Evolutionary conservation across 2,113 vertebrate genomes (phyloP).

Genomic region (Dipodomys spectabilis): DNA sequence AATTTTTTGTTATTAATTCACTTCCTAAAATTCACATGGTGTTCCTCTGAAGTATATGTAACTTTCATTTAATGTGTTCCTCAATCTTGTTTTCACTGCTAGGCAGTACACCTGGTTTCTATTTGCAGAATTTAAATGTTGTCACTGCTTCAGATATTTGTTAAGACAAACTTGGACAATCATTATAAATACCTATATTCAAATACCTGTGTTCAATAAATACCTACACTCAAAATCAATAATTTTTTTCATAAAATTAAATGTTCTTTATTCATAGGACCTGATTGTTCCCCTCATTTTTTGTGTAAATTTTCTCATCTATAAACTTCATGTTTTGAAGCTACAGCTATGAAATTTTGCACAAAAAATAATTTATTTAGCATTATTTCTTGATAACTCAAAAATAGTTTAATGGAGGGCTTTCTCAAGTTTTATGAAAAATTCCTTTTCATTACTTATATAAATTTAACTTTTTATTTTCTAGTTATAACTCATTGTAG

Average conservation of each 20-base stretch:
- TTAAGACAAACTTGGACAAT: slow-evolving; percentile 17
- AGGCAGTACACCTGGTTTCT: not conserved
- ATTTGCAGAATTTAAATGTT: not conserved
- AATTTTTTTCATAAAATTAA: not conserved
- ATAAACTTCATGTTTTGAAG: not conserved
- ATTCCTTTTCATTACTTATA: not conserved
- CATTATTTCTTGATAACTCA: slow-evolving; percentile 12
- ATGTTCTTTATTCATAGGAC: not conserved
- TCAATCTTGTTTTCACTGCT: not conserved
- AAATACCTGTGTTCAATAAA: not conserved
- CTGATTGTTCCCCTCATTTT: not conserved
- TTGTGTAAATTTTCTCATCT: slow-evolving; percentile 12
- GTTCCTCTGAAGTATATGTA: not conserved
- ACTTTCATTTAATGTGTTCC: not conserved
- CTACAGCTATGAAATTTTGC: slow-evolving; percentile 15
- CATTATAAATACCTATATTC: not conserved
- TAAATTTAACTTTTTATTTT: slow-evolving; percentile 35
- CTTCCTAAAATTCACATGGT: not conserved
- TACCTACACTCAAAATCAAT: not conserved
- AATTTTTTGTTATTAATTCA: slow-evolving; percentile 26
- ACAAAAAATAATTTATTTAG: slow-evolving; percentile 2
- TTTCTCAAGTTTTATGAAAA: not conserved
- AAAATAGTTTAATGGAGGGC: not conserved
- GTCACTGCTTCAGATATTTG: not conserved
- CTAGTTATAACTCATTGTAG: not conserved